A percentile compares a stretch with the other conserved stretches of the same genome.
These are phyloP conservation scores for Coptodon rendalli DNA, from an alignment of 2,113 vertebrate genomes.

Conservation along the genomic window DNA sequence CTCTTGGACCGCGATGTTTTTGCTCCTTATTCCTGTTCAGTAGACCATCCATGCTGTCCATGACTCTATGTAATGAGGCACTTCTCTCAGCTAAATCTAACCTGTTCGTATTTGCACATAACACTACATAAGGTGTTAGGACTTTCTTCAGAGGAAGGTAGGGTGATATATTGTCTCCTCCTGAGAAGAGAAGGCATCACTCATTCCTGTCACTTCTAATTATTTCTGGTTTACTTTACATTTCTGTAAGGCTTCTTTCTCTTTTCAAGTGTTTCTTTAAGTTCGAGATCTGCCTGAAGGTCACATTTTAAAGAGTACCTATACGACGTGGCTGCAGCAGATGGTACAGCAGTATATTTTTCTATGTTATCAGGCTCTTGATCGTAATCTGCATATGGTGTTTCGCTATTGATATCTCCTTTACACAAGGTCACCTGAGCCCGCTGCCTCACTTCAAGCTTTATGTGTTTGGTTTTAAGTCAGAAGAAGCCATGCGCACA, in stretches of 20 bases:
- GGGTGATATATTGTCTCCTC: neutral
- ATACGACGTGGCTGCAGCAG: neutral
- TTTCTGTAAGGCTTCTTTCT: neutral
- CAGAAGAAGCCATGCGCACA: neutral
- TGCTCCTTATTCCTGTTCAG: neutral
- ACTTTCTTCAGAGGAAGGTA: neutral
- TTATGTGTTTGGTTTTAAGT: neutral
- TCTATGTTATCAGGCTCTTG: neutral
- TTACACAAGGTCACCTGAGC: neutral
- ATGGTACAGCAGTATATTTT: neutral
- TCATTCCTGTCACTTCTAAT: neutral
- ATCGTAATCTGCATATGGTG: neutral
- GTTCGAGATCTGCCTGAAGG: neutral
- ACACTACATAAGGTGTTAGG: neutral
- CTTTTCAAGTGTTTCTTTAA: neutral
- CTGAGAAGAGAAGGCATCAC: neutral
- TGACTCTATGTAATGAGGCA: neutral
- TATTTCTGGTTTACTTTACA: neutral
- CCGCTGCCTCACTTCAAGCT: neutral
- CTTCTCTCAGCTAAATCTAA: neutral
- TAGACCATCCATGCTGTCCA: neutral
- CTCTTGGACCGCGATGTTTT: neutral
- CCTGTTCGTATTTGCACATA: neutral
- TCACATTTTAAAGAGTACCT: neutral
- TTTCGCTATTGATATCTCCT: neutral